Conservation (phyloP, 2,888 invertebrate species). For the Omphaloscelis lunosa region DNA sequence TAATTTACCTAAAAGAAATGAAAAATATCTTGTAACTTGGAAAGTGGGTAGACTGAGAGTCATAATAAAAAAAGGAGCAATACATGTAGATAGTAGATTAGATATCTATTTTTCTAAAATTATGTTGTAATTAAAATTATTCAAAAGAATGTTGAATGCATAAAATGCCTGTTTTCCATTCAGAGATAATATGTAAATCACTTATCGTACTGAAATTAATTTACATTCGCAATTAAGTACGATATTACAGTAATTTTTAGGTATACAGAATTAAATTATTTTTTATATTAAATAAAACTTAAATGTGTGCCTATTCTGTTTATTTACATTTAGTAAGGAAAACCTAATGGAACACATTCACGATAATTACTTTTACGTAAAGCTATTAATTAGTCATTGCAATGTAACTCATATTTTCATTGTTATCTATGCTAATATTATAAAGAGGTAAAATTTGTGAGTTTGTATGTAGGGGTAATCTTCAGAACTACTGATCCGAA, state of each 20-base stretch:
- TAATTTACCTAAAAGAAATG: too few relatives aligned
- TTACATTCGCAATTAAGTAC: background rate
- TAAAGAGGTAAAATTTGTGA: background rate
- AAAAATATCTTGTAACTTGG: background rate
- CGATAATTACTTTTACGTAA: background rate
- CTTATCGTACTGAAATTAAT: conserved; percentile 23
- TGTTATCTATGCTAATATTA: background rate
- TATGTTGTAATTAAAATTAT: background rate
- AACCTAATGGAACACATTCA: background rate
- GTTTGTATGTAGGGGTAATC: background rate
- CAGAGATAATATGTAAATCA: conserved; percentile 29
- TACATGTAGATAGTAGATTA: too few relatives aligned
- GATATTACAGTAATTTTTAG: background rate
- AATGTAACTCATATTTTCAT: background rate
- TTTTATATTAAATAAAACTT: background rate
- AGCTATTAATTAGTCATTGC: background rate
- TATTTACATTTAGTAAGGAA: background rate
- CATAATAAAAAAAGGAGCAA: background rate
- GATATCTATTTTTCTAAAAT: background rate
- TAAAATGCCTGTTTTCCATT: conserved; percentile 25
- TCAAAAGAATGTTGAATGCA: conserved; percentile 18
- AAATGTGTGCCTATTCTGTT: background rate
- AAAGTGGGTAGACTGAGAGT: background rate
- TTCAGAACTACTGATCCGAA: background rate
- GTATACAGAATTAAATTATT: background rate